Base-by-base conservation (phyloP, 2,797 vertebrate genomes). In the Huso huso region DNA sequence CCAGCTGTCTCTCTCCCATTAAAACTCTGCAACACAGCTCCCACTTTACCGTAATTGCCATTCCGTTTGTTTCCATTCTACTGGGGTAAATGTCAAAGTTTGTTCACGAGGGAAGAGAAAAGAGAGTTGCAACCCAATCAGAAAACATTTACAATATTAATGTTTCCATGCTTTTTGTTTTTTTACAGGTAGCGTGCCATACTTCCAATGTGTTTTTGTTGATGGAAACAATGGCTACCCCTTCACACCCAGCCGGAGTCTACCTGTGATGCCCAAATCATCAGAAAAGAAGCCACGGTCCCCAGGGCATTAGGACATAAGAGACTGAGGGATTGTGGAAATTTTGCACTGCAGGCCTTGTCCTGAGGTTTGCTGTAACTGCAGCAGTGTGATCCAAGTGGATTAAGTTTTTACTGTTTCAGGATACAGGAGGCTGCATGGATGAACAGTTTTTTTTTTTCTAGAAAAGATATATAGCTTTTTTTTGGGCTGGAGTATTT, bases 191-290 rank as follows among this genome's bases (percentile, higher is more conserved):
- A 92, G 95, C 76, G 89, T 93, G 74, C 95, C 93, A 74, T 97
- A 89, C 82, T 94, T 98, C 83, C 96, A 98, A 50, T 97, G 94
- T 71, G 84, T 98, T 69, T 94, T 95, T 63, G 72, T 97, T 78
- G 90, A 93, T 48, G 93, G 91, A 60, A 90, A 91, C 83, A 91
- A 87, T n/a, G 89, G 91, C 59, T 90, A 86, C 83, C 93, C 79
- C 75, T 89, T 84, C 75, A 89, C 77, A 75, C 73, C 76, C 13
- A 77, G 74, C 88, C 37, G 86, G 76, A 86, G 69, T 55, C 62
- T 13, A 80, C 72, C 65, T 48, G 72, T 60, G 52, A 71, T 51
- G 76, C 81, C 6, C 10, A 78, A 63, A 78, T 77, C 89, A 74
- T 76, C 87, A 72, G 90, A 88, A 77, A 81, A 79, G 80, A 89